phyloP scores from a whole-genome alignment of 2,888 invertebrate species.

The Kryphioiulus occultus region DNA sequence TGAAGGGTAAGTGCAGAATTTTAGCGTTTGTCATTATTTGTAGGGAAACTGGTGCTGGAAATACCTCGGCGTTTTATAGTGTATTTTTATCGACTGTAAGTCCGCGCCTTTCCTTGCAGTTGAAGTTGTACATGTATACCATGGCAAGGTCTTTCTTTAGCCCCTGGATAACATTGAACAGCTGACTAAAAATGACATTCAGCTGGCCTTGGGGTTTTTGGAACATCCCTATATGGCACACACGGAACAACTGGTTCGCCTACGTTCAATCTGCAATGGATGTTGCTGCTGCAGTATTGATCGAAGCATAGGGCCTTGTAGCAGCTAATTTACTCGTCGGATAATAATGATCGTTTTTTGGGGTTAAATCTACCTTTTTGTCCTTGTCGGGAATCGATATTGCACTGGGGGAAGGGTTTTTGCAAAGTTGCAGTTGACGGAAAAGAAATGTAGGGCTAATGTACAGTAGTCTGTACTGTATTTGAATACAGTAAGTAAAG shows the following conservation, averaged over 20 bases:
- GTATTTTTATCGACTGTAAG: background rate
- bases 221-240: background rate
- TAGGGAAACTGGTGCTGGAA: background rate
- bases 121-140: too few species aligned
- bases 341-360: background rate
- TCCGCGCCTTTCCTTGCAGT: too few species aligned
- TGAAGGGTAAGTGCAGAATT: background rate
- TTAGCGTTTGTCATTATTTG: background rate
- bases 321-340: background rate
- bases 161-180: slow-evolving; percentile 36
- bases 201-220: slow-evolving; percentile 3
- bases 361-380: background rate
- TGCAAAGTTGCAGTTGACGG: background rate
- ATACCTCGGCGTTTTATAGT: background rate
- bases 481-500: too few species aligned
- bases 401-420: background rate
- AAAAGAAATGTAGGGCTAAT: too few species aligned
- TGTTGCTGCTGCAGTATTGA: background rate
- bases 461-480: too few species aligned
- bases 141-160: background rate
- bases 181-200: slow-evolving; percentile 24
- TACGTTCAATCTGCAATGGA: background rate
- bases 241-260: background rate
- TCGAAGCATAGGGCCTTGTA: background rate
- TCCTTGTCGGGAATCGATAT: background rate